These are phyloP conservation scores for Halocaridina rubra DNA, from an alignment of 2,888 invertebrate species.

Conservation along the genomic window DNA sequence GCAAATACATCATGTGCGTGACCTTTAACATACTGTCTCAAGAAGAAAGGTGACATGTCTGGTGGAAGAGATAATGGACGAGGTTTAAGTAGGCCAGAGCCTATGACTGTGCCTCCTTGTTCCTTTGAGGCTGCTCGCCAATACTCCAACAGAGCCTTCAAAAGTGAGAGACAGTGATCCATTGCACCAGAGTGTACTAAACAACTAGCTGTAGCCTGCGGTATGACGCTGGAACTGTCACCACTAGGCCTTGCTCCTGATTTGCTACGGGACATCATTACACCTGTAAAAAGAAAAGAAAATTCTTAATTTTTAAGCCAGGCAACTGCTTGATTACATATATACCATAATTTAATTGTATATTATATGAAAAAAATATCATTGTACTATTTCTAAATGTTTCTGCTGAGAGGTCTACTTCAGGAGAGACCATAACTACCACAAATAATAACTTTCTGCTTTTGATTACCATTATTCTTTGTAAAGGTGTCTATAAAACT, in stretches of 20 bases:
- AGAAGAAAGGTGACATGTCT: conserved; percentile 96
- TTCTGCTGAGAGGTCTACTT: too few species aligned
- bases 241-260: conserved; percentile 63
- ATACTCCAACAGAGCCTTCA: conserved; percentile 80
- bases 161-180: conserved; percentile 78
- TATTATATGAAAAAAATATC: too few species aligned
- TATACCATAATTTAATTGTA: too few species aligned
- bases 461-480: too few species aligned
- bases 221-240: conserved; percentile 72
- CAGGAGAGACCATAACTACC: too few species aligned
- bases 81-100: conserved; percentile 82
- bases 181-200: conserved; percentile 79
- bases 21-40: conserved; percentile 90
- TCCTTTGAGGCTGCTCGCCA: conserved; percentile 74
- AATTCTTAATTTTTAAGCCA: too few species aligned
- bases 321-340: too few species aligned
- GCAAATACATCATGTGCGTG: conserved; percentile 93
- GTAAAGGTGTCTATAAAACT: too few species aligned
- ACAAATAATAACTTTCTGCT: too few species aligned
- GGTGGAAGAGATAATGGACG: conserved; percentile 83
- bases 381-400: too few species aligned
- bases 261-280: conserved; percentile 82
- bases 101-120: conserved; percentile 71
- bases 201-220: conserved; percentile 78
- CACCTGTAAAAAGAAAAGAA: conserved; percentile 72